phyloP scores from a whole-genome alignment of 2,797 vertebrate genomes.

The Bradypus variegatus region DNA sequence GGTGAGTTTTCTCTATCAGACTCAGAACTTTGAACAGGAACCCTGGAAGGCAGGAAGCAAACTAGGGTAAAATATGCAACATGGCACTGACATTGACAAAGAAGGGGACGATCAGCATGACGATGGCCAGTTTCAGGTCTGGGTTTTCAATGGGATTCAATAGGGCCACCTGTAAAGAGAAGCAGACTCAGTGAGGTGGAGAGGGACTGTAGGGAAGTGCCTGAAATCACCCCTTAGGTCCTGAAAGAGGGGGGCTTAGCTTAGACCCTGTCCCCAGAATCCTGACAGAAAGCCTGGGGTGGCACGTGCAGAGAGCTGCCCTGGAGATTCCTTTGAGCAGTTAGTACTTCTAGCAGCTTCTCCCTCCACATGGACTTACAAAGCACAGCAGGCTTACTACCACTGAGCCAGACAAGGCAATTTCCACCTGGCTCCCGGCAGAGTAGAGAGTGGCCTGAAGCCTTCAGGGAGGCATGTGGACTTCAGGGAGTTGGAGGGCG shows the following conservation, averaged over 20 bases:
- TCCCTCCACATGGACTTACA: neutral
- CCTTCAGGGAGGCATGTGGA: neutral
- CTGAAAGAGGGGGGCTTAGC: neutral
- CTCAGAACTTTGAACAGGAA: constrained; percentile 5
- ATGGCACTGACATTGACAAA: constrained; percentile 93
- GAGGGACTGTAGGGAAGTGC: neutral
- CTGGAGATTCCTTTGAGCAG: neutral
- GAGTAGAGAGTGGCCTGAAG: neutral
- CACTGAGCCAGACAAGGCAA: neutral
- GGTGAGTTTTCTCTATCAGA: neutral
- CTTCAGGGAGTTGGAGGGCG: neutral
- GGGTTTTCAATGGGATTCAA: constrained; percentile 92
- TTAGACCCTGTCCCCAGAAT: neutral
- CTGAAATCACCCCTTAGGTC: neutral
- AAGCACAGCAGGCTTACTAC: neutral
- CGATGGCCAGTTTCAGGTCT: constrained; percentile 93
- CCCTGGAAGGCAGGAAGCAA: neutral
- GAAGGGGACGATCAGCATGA: constrained; percentile 99
- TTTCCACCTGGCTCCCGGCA: neutral
- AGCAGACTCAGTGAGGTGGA: constrained; percentile 55
- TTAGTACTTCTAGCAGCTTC: neutral
- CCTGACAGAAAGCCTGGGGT: neutral
- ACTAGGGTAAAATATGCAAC: neutral
- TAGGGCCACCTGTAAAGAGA: constrained; percentile 84
- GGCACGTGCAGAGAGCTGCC: neutral